A percentile compares a stretch with the other conserved stretches of the same genome.
Evolutionary conservation across 1,140 invertebrate species (phyloP).

Genomic region (Zaprionus camerounensis): DNA sequence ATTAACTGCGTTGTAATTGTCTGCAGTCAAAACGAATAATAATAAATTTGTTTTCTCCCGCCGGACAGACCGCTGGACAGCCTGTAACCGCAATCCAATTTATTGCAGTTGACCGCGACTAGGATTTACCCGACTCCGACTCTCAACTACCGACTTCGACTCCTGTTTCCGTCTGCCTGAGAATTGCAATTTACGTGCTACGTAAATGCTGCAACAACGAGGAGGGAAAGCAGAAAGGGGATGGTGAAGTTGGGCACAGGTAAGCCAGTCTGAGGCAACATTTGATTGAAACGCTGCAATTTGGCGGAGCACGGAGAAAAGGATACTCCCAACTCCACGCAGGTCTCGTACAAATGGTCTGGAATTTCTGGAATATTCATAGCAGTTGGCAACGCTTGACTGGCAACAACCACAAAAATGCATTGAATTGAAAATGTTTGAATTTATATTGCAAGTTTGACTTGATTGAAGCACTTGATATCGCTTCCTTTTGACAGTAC

Average conservation of each 20-base stretch:
- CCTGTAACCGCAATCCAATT: constrained; percentile 65
- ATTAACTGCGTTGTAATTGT: constrained; percentile 60
- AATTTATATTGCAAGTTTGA: constrained; percentile 82
- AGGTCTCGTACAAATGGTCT: constrained; percentile 27
- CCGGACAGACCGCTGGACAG: background rate
- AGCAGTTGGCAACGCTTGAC: constrained; percentile 64
- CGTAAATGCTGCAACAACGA: constrained; percentile 63
- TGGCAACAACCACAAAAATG: constrained; percentile 80
- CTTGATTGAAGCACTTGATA: constrained; percentile 80
- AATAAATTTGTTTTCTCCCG: constrained; percentile 51
- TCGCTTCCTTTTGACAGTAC: constrained; percentile 68
- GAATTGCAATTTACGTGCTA: constrained; percentile 74
- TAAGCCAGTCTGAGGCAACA: constrained; percentile 38
- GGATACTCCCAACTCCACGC: background rate
- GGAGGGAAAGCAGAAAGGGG: background rate
- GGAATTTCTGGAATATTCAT: constrained; percentile 71
- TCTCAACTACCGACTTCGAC: background rate
- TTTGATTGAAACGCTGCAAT: constrained; percentile 74
- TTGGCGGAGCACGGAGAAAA: constrained; percentile 12
- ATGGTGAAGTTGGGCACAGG: constrained; percentile 26
- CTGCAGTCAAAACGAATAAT: constrained; percentile 48
- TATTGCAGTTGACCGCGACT: constrained; percentile 73
- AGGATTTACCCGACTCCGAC: constrained; percentile 31
- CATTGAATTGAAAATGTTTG: constrained; percentile 82
- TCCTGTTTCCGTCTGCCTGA: constrained; percentile 31